These are phyloP conservation scores for Drosophila yakuba DNA, from an alignment of 1,140 invertebrate genomes.

Conservation along the genomic window DNA sequence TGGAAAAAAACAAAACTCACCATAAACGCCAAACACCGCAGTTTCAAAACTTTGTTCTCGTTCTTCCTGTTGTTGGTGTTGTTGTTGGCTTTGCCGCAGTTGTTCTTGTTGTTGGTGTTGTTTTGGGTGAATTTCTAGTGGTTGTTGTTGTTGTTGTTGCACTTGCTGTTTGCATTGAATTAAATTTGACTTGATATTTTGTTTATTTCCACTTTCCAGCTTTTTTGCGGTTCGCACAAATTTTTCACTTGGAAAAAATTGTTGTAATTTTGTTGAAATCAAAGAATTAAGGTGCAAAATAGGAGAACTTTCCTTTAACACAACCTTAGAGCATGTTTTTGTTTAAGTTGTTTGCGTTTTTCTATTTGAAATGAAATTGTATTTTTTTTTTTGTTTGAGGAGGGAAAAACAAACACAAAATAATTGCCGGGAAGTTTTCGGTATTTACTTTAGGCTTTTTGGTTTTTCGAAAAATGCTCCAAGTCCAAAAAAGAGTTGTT, in stretches of 20 bases:
- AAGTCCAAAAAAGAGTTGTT: conserved; percentile 50
- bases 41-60: conserved; percentile 72
- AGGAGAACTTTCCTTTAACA: conserved; percentile 40
- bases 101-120: conserved; percentile 20
- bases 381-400: neutral
- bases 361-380: neutral
- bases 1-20: conserved; percentile 33
- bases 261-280: conserved; percentile 37
- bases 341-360: conserved; percentile 11
- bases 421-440: conserved; percentile 12
- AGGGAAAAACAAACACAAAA: conserved; percentile 24
- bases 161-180: conserved; percentile 53
- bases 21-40: conserved; percentile 81
- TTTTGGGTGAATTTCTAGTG: conserved; percentile 27
- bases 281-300: conserved; percentile 38
- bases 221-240: conserved; percentile 29
- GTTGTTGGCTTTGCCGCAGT: conserved; percentile 20
- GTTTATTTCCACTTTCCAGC: conserved; percentile 19
- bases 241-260: conserved; percentile 60
- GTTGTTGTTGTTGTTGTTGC: conserved; percentile 33
- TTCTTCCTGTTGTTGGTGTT: conserved; percentile 25
- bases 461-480: conserved; percentile 17
- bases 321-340: conserved; percentile 46
- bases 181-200: conserved; percentile 21
- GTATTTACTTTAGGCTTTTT: conserved; percentile 8